These are phyloP conservation scores for Polylopha cassiicola DNA, from an alignment of 2,888 invertebrate species.

Conservation along the genomic window DNA sequence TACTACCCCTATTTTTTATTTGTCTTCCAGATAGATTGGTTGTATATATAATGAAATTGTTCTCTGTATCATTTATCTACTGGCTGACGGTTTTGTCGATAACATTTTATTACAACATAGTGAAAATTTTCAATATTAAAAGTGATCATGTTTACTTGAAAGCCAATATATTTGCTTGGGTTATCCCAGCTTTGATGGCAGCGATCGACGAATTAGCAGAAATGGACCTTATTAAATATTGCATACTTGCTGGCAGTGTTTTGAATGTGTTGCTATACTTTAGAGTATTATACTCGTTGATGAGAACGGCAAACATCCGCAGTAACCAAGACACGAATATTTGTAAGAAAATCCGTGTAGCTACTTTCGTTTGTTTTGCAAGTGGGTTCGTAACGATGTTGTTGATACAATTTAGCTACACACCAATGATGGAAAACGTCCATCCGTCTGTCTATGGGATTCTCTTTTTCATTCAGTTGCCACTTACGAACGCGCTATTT, in stretches of 20 bases:
- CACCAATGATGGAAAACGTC: not conserved
- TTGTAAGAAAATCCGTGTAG: constrained; percentile 4
- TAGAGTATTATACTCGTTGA: not conserved
- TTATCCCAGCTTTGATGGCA: not conserved
- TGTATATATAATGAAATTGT: no score
- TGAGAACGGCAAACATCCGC: not conserved
- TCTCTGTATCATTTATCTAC: constrained; percentile 1
- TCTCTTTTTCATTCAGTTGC: not conserved
- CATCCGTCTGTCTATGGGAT: not conserved
- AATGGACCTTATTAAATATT: not conserved
- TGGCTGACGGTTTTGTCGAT: constrained; percentile 1
- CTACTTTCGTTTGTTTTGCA: constrained; percentile 2
- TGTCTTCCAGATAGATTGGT: no score
- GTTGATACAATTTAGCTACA: not conserved
- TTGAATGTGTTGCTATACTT: not conserved
- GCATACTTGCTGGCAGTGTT: not conserved
- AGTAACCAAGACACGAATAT: not conserved
- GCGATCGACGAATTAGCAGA: not conserved
- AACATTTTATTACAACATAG: constrained; percentile 4
- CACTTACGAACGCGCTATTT: constrained; percentile 1
- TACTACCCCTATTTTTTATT: no score
- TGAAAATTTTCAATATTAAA: constrained; percentile 1
- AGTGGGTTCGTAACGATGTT: constrained; percentile 1
- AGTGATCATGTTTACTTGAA: constrained; percentile 2
- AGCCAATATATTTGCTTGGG: constrained; percentile 3